These are phyloP conservation scores for Orientallactaga sibirica DNA, from an alignment of 2,797 vertebrate genomes.

Conservation along the genomic window DNA sequence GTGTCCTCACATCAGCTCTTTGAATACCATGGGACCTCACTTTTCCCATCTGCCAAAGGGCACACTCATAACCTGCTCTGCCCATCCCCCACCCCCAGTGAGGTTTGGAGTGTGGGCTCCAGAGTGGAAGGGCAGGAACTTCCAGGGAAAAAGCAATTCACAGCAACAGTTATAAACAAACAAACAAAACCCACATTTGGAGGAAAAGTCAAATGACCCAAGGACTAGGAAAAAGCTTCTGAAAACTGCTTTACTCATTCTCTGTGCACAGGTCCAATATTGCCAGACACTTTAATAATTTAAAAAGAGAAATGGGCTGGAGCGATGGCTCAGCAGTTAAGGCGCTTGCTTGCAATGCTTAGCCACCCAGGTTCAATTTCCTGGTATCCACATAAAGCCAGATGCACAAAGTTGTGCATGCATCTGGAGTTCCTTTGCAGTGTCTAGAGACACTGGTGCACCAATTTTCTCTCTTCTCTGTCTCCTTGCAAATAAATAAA, in stretches of 20 bases:
- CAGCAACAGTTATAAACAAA: neutral
- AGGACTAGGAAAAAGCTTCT: neutral
- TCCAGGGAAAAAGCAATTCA: neutral
- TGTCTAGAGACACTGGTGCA: too few species aligned
- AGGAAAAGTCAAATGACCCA: neutral
- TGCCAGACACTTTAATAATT: neutral
- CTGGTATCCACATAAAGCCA: too few species aligned
- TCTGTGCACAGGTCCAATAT: neutral
- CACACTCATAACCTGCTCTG: neutral
- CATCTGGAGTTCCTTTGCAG: too few species aligned
- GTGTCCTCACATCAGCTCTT: neutral
- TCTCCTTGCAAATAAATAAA: neutral
- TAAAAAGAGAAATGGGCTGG: neutral
- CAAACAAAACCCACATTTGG: neutral
- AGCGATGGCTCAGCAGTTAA: too few species aligned
- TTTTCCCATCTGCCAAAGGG: constrained; percentile 14
- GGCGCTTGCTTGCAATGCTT: too few species aligned
- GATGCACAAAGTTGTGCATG: too few species aligned
- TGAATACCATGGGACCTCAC: neutral
- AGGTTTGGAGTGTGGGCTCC: neutral
- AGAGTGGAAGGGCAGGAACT: neutral
- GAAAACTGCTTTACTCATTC: neutral
- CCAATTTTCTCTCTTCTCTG: too few species aligned
- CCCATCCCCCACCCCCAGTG: neutral
- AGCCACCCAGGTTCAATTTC: too few species aligned